Conservation (phyloP, 2,888 invertebrate species). For the Lottia gigantea region DNA sequence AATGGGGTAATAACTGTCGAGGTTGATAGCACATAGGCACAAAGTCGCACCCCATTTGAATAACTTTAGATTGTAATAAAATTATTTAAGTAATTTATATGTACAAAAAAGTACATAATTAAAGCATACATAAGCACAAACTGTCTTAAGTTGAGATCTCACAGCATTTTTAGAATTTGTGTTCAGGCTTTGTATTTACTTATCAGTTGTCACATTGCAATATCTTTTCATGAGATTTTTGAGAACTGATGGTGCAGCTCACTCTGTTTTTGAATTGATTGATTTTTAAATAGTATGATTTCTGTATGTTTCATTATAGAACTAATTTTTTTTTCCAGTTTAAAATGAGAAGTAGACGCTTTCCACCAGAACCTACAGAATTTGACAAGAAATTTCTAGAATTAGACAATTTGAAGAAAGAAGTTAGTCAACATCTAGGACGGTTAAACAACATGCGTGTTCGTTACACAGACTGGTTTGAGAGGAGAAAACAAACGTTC, state of each 20-base stretch:
- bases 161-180: no score
- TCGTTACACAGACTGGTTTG: slow-evolving; percentile 62
- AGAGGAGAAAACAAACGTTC: slow-evolving; percentile 49
- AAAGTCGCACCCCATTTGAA: no score
- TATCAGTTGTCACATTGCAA: no score
- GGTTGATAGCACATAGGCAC: no score
- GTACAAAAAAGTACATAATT: no score
- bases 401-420: slow-evolving; percentile 53
- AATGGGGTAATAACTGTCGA: no score
- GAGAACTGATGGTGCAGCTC: background rate
- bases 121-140: no score
- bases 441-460: slow-evolving; percentile 50
- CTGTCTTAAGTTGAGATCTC: no score
- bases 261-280: background rate
- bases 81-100: no score
- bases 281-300: background rate
- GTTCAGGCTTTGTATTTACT: no score
- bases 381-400: slow-evolving; percentile 56
- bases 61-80: no score
- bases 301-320: background rate
- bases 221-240: no score
- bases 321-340: background rate
- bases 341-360: background rate
- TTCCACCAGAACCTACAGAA: slow-evolving; percentile 10
- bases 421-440: slow-evolving; percentile 46